Percentiles rank a stretch among this genome's conserved stretches.
Conservation (phyloP, 1,140 invertebrate genomes). For the Temnothorax nylanderi region DNA sequence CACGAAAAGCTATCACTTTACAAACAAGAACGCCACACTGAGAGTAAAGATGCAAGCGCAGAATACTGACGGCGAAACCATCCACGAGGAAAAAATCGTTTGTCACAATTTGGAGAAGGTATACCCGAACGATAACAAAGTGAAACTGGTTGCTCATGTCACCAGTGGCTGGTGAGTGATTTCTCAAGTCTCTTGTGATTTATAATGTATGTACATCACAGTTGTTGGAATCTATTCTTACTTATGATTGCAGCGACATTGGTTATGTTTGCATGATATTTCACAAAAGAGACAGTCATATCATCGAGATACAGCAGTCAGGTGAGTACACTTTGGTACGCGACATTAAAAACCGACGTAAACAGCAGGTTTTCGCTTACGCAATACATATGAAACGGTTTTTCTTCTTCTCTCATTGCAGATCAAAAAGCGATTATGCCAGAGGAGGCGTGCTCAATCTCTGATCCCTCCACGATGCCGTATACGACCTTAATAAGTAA, state of each 20-base stretch:
- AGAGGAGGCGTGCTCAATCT: constrained; percentile 87
- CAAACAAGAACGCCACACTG: constrained; percentile 86
- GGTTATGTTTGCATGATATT: constrained; percentile 88
- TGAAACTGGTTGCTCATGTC: constrained; percentile 85
- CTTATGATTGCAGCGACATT: constrained; percentile 85
- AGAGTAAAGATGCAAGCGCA: constrained; percentile 75
- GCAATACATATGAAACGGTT: neutral
- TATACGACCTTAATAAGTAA: constrained; percentile 95
- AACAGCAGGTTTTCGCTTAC: too few species aligned
- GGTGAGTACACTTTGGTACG: constrained; percentile 76
- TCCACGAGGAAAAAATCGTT: constrained; percentile 84
- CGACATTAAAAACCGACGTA: neutral
- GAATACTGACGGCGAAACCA: constrained; percentile 70
- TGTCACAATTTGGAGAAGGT: constrained; percentile 83
- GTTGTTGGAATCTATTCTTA: constrained; percentile 19
- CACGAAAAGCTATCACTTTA: constrained; percentile 86
- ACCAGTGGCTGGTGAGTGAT: constrained; percentile 86
- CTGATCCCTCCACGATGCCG: constrained; percentile 88
- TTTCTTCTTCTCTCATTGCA: constrained; percentile 60
- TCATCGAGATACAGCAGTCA: constrained; percentile 87
- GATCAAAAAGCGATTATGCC: constrained; percentile 84
- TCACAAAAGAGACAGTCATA: constrained; percentile 86
- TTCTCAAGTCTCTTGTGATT: neutral
- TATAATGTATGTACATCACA: neutral
- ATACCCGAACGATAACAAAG: constrained; percentile 78